These are phyloP conservation scores for Acheta domesticus DNA, from an alignment of 2,888 invertebrate species.

Conservation along the genomic window DNA sequence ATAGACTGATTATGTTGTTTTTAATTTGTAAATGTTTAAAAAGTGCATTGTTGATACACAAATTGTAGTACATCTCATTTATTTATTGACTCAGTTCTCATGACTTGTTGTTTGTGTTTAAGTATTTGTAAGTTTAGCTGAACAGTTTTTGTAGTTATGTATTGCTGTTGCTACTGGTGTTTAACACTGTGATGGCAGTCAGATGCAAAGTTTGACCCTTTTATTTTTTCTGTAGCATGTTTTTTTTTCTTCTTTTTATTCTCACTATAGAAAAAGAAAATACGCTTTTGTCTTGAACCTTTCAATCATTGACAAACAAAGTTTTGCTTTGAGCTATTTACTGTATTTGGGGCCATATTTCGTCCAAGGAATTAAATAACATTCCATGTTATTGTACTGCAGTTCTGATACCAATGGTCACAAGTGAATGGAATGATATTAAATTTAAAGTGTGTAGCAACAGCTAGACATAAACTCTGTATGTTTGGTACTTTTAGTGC, in stretches of 20 bases:
- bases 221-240: neutral
- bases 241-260: neutral
- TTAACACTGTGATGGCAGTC: slow-evolving; percentile 1
- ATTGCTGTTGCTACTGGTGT: slow-evolving; percentile 18
- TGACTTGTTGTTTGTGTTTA: slow-evolving; percentile 3
- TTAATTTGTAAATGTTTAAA: slow-evolving; percentile 26
- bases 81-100: neutral
- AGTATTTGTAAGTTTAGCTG: neutral
- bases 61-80: neutral
- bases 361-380: no score
- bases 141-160: neutral
- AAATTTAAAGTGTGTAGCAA: slow-evolving; percentile 2
- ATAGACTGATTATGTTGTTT: slow-evolving; percentile 30
- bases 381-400: no score
- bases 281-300: no score
- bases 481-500: neutral
- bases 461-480: slow-evolving; percentile 6
- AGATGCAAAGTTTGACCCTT: neutral
- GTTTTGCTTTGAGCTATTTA: no score
- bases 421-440: neutral
- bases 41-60: slow-evolving; percentile 21
- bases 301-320: no score
- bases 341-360: no score
- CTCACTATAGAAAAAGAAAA: neutral
- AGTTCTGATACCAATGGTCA: no score